phyloP scores from a whole-genome alignment of 92 coral and sea anemone genomes.

The Anthopleura xanthogrammica region DNA sequence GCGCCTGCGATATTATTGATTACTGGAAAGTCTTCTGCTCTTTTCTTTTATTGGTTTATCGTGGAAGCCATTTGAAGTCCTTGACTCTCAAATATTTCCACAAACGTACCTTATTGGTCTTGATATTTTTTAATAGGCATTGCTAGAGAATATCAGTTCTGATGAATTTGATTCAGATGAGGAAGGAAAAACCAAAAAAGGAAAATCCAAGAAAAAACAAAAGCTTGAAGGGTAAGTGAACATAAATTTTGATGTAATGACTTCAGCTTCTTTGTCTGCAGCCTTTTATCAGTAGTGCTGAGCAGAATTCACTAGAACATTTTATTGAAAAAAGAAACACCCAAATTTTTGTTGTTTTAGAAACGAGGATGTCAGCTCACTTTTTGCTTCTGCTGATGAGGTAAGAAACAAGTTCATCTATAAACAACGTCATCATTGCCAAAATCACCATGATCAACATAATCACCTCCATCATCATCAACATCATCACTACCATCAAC shows the following conservation, averaged over 20 bases:
- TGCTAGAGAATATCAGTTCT: conserved; percentile 89
- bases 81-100: not conserved
- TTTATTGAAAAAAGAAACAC: too few species aligned
- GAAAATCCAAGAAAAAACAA: conserved; percentile 56
- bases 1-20: too few species aligned
- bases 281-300: not conserved
- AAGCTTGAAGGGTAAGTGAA: conserved; percentile 29
- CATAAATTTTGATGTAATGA: not conserved
- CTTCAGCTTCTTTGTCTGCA: not conserved
- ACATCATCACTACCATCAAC: not conserved
- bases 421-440: not conserved
- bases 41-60: not conserved
- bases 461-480: not conserved
- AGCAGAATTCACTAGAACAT: not conserved
- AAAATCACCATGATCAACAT: not conserved
- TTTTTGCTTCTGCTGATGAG: conserved; percentile 99
- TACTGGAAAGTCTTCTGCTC: not conserved
- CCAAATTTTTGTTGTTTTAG: not conserved
- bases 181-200: conserved; percentile 36
- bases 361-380: conserved; percentile 67
- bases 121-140: conserved; percentile 52
- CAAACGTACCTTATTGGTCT: not conserved
- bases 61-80: not conserved
- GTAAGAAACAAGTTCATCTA: conserved; percentile 30
- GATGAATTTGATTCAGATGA: conserved; percentile 88